These are phyloP conservation scores for Tragelaphus imberbis DNA, from an alignment of 2,113 vertebrate species.

Conservation along the genomic window DNA sequence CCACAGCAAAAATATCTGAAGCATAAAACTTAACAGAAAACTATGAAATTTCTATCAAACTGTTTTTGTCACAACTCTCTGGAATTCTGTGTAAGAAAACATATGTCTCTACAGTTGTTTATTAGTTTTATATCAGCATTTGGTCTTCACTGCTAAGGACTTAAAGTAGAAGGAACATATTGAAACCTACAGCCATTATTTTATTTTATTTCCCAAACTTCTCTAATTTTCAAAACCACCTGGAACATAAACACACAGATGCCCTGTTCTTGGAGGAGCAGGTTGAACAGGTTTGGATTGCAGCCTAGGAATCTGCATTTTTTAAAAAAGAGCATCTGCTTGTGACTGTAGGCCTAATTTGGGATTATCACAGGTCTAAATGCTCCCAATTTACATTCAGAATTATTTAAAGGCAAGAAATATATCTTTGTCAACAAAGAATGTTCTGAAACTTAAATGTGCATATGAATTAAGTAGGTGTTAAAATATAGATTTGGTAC, in stretches of 20 bases:
- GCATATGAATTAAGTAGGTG: not conserved
- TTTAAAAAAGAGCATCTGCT: not conserved
- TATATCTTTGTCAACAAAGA: not conserved
- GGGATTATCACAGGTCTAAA: constrained; percentile 10
- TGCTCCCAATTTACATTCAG: not conserved
- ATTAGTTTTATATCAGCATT: not conserved
- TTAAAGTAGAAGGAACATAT: not conserved
- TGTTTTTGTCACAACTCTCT: not conserved
- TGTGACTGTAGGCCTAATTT: not conserved
- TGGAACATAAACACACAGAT: not conserved
- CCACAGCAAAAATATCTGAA: not conserved
- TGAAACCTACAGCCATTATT: not conserved
- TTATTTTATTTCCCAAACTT: not conserved
- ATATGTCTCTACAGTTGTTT: not conserved
- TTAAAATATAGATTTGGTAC: not conserved
- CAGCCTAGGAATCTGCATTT: not conserved
- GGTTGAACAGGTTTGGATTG: not conserved
- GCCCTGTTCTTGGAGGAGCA: not conserved
- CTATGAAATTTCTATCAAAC: not conserved
- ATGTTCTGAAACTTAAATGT: not conserved
- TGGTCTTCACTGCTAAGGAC: not conserved
- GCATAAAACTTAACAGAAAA: not conserved
- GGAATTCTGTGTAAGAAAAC: not conserved
- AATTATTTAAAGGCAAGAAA: not conserved
- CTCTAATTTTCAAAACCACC: not conserved